phyloP scores from a whole-genome alignment of 2,113 vertebrate genomes.

The Cebidichthys violaceus region DNA sequence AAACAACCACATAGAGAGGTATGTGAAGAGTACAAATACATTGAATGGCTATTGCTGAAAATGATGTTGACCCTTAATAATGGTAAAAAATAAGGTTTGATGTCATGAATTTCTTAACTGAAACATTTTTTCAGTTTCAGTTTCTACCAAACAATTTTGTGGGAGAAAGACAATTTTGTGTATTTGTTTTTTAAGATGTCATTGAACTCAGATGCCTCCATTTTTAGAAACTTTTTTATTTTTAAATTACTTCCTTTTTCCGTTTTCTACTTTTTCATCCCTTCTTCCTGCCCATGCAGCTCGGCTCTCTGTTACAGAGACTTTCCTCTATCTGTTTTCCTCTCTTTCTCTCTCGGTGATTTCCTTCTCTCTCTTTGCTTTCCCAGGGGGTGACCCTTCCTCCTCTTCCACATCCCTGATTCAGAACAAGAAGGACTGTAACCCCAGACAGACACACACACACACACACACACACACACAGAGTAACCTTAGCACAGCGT shows the following conservation, averaged over 20 bases:
- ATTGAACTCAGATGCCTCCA: background rate
- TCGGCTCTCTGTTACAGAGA: conserved; percentile 6
- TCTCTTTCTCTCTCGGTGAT: conserved; percentile 43
- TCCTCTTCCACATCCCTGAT: conserved; percentile 70
- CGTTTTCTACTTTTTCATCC: background rate
- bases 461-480: conserved; percentile 27
- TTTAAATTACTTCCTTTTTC: background rate
- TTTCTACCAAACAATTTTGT: background rate
- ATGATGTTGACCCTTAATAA: no score
- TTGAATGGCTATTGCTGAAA: background rate
- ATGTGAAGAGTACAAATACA: background rate
- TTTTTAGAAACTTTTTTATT: background rate
- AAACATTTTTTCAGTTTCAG: no score
- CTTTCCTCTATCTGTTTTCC: conserved; percentile 1
- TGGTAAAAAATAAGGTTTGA: background rate
- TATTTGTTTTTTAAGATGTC: background rate
- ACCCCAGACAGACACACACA: conserved; percentile 66
- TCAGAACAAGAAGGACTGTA: conserved; percentile 72
- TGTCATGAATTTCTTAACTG: background rate
- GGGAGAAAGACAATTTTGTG: background rate
- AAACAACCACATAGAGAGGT: background rate
- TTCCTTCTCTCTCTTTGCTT: conserved; percentile 48
- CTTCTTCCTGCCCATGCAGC: background rate
- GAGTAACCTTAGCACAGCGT: conserved; percentile 44
- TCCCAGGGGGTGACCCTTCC: conserved; percentile 54